Base-by-base conservation (phyloP, 2,113 vertebrate species). In the Cnemophilus loriae region DNA sequence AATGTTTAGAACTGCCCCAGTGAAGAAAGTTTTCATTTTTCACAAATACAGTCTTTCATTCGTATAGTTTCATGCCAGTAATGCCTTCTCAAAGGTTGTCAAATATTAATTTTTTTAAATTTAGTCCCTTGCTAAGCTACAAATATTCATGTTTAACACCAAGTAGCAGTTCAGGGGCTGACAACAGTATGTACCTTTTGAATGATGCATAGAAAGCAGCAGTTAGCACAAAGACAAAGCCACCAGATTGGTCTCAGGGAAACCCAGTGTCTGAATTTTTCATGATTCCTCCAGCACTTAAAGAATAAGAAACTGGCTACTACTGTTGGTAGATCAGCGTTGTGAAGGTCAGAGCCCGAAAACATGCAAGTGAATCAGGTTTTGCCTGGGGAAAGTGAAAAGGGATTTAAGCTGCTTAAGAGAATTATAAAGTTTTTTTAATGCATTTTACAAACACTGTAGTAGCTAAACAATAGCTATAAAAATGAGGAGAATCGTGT, bases 241-340 rank as follows among this genome's bases (percentile, higher is more conserved):
- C 98, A 99, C 98, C 99, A 99, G 98, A 98, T 98, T 98, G 98
- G 98, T 99, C 98, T 99, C 98, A 98, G 98, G 98, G 99, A 99
- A 98, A 98, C 98, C 98, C 97, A 96, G 96, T 98, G 98, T 96
- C 98, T 99, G 98, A 99, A 99, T 99, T 98, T 99, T 99, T 99
- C 98, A 99, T 99, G 98, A 99, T 95, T 99, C 98, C 98, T 99
- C 98, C 93, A 99, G 99, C 99, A 99, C 99, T 99, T 98, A 99
- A 99, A 98, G 98, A 99, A 98, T 98, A 98, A 98, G 98, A 98
- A 98, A 98, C 98, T 98, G 98, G 98, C 98, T 98, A 98, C 97
- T 97, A 98, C 98, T 98, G 98, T 96, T 97, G 97, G 97, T 97
- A 98, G 98, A 97, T 96, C 97, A 97, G 97, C 92, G 76, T 76